Evolutionary conservation across 2,888 invertebrate genomes (phyloP), one percentile per base, ranked within the genome.

Genomic region (Eulithis prunata): DNA sequence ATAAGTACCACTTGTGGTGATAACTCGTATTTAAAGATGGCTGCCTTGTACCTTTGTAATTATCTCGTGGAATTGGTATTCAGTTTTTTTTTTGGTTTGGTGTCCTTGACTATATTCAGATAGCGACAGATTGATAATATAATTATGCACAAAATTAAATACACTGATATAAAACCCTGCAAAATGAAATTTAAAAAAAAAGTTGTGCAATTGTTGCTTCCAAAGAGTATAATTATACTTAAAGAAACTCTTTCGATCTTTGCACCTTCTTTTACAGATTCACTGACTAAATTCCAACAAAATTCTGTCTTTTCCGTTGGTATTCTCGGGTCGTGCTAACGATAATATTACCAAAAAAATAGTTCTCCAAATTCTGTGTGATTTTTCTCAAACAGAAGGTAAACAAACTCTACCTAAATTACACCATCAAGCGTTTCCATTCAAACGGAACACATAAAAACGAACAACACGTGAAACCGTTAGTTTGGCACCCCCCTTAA

Each of bases 401-500:
- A 78, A 78, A 79, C 81, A 83, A 79, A 82, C 75, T 81, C 79
- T 75, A 85, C 84, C 85, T 84, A 86, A 89, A 89, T 88, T 85
- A 89, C 87, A 85, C 85, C 84, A 85, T 88, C 86, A 87, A 79
- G 81, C 74, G 77, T 78, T 79, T 80, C 82, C 80, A 82, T 84
- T 86, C 82, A 81, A 90, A 88, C 84, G 87, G 82, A 86, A 85
- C 86, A 85, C 87, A 89, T 89, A 91, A 91, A 90, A 90, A 89
- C 83, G 85, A 86, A 87, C 84, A 88, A 89, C 89, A 89, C 87
- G 86, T 87, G 84, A 83, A 87, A 83, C 84, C 88, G 88, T 91
- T 90, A 89, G 85, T 88, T 88, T 88, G 85, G 87, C 90, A 90
- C 91, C 91, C 90, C 89, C 87, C 82, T 85, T 89, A 90, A 90